Evolutionary conservation across 2,113 vertebrate genomes (phyloP).

Genomic region (Campylomormyrus tamandua): DNA sequence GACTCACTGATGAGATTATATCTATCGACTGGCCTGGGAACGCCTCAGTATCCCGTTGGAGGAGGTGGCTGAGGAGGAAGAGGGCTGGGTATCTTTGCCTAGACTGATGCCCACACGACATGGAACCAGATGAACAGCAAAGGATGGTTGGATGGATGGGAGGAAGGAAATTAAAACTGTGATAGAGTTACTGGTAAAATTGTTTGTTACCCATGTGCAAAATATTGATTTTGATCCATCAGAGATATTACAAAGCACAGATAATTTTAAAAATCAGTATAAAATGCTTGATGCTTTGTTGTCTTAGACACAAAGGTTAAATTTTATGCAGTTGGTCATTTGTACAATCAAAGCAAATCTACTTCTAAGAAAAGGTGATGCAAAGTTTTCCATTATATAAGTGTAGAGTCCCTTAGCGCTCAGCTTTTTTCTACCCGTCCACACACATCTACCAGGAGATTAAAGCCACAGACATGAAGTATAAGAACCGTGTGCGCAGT

Average conservation of each 20-base stretch:
- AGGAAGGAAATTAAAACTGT: background rate
- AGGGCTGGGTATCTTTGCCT: background rate
- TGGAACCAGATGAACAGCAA: background rate
- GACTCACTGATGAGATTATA: background rate
- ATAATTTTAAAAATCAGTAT: background rate
- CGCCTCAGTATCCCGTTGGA: background rate
- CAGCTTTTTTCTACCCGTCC: background rate
- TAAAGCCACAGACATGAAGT: constrained; percentile 89
- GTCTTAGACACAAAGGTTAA: background rate
- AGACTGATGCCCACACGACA: background rate
- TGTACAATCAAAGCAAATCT: background rate
- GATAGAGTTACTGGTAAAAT: background rate
- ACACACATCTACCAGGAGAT: constrained; percentile 93
- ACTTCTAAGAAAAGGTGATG: background rate
- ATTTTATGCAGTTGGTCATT: background rate
- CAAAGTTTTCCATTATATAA: background rate
- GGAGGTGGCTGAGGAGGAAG: background rate
- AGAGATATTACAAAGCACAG: background rate
- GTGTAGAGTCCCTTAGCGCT: constrained; percentile 46
- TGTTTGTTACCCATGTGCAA: background rate
- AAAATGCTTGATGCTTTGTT: background rate
- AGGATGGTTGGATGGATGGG: background rate
- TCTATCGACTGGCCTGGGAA: background rate
- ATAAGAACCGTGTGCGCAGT: constrained; percentile 91
- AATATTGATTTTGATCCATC: background rate